Evolutionary conservation across 2,888 invertebrate species (phyloP), one percentile per base, ranked within the genome.

Genomic region (Drosophila meridiana): DNA sequence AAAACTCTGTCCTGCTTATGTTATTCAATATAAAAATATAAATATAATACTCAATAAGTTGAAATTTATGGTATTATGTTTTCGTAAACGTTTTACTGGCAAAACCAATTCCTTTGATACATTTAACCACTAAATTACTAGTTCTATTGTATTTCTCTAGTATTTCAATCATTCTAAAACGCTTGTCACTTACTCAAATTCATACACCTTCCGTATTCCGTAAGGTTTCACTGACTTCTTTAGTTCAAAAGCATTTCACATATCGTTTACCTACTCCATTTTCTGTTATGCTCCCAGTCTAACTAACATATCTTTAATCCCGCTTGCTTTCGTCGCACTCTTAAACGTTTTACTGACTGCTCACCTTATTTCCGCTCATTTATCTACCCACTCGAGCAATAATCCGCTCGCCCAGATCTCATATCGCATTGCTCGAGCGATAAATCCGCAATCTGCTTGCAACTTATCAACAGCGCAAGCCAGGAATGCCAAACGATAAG

Each of bases 401-500:
- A 30, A 48, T 7, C 7, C 28, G 7, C 14, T 30, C 8, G 20
- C 9, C n/a, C 32, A 20, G 32, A 34, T 6, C 34, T 6, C 32
- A 34, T 20, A 20, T 34, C 52, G 52, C 52, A 32, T 11, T 52
- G 20, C 20, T 9, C n/a, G 8, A 4, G 1, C 50, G 50, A 50
- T 50, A 50, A 48, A n/a, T 8, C 26, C 20, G 28, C 48, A 68
- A 68, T 34, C 40, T 9, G 32, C 32, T 8, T 30, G 42, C 34
- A 3, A 14, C 42, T 59, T 69, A 69, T 69, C 43, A 32, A 32
- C 28, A 52, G 40, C 14, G 34, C 14, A 20, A 42, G 58, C 28
- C 8, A 47, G 32, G 53, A 60, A 69, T 60, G 34, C 34, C 47
- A 47, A 60, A 36, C 36, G 69, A 69, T 69, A 60, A 26, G 60